phyloP scores from a whole-genome alignment of 2,888 invertebrate genomes.

The Ochropleura leucogaster region DNA sequence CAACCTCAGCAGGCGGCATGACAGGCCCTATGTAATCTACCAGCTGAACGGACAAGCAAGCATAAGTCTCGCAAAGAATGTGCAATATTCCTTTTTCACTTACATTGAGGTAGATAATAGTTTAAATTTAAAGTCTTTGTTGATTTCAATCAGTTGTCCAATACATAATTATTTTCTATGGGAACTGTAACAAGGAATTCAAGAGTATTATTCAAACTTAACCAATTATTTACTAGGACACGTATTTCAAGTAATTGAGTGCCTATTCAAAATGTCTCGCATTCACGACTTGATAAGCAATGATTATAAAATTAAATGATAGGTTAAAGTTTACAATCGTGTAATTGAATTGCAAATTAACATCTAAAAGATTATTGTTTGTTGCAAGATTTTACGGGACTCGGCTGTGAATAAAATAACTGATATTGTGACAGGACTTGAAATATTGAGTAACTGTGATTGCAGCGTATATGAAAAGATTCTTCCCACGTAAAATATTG shows the following conservation, averaged over 20 bases:
- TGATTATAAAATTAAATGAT: conserved; percentile 61
- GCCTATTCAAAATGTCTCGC: conserved; percentile 36
- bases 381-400: conserved; percentile 35
- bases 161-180: neutral
- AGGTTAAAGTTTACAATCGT: conserved; percentile 61
- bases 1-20: too few relatives aligned
- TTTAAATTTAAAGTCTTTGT: too few relatives aligned
- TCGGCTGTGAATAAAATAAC: conserved; percentile 44
- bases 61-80: too few relatives aligned
- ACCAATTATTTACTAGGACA: conserved; percentile 27
- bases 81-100: too few relatives aligned
- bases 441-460: conserved; percentile 27
- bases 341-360: conserved; percentile 64
- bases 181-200: conserved; percentile 9
- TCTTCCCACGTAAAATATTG: conserved; percentile 33
- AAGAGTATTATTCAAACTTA: conserved; percentile 17
- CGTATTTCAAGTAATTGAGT: conserved; percentile 29
- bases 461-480: neutral
- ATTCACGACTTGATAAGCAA: conserved; percentile 52
- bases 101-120: too few relatives aligned
- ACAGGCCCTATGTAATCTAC: too few relatives aligned
- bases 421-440: conserved; percentile 9
- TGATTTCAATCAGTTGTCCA: neutral
- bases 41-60: too few relatives aligned
- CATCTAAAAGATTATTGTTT: conserved; percentile 48